A percentile compares a stretch with the other conserved stretches of the same genome.
phyloP scores from a whole-genome alignment of 2,113 vertebrate genomes.

The Eulemur macaco region DNA sequence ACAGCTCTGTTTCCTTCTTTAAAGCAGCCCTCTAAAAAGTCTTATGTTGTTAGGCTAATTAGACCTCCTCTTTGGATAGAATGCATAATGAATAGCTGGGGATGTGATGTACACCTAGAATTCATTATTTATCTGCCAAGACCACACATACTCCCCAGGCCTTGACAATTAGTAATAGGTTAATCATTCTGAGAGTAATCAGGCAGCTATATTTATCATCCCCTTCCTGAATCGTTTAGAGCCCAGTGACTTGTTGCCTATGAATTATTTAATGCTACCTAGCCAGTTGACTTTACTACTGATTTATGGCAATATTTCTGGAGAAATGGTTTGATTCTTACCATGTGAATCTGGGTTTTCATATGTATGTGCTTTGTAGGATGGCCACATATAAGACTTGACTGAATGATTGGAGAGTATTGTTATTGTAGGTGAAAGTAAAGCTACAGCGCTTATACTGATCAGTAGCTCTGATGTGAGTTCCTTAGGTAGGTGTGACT shows the following conservation, averaged over 20 bases:
- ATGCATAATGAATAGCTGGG: constrained; percentile 29
- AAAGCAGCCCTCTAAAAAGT: constrained; percentile 22
- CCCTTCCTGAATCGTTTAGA: not conserved
- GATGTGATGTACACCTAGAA: constrained; percentile 3
- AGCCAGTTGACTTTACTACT: not conserved
- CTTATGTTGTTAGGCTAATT: constrained; percentile 52
- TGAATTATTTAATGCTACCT: not conserved
- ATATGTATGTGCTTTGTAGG: not conserved
- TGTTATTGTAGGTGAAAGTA: not conserved
- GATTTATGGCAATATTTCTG: not conserved
- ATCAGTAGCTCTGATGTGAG: not conserved
- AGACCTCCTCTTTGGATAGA: constrained; percentile 26
- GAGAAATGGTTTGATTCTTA: not conserved
- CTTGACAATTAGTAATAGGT: constrained; percentile 59
- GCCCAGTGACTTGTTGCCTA: not conserved
- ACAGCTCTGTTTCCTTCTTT: constrained; percentile 29
- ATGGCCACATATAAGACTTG: not conserved
- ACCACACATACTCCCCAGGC: not conserved
- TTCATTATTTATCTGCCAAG: constrained; percentile 47
- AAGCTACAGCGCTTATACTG: not conserved
- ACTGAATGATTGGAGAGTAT: not conserved
- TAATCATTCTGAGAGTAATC: constrained; percentile 30
- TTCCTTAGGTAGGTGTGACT: not conserved
- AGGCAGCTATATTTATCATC: constrained; percentile 9
- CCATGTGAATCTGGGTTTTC: not conserved